Base-by-base conservation (phyloP, 1,140 invertebrate species). In the Tetramorium simillimum region DNA sequence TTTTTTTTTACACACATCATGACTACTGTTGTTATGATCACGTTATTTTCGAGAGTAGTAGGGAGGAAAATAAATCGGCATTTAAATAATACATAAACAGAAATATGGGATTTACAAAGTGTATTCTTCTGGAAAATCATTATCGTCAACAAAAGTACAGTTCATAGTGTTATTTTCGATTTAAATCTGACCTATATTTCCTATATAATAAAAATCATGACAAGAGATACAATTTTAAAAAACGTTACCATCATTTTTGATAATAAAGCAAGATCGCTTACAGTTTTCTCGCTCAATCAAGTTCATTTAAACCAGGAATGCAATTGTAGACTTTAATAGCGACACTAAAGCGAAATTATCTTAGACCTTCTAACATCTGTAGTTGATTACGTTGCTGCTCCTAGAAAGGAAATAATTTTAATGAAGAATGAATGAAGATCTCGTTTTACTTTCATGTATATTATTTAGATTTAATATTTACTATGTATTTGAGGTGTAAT, bases 271-370 rank as follows among this genome's bases (percentile, higher is more conserved):
- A 73, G 18, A 0, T 28, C 18, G 51, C 40, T 82, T 37, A 24
- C 40, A 60, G 24, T 60, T 46, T 46, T 33, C 24, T 84, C 53
- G 67, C 24, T 33, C 51, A 72, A 72, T 72, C 73, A 84, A 73
- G 14, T n/a, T 73, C 18, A 75, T 37, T 84, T 72, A 49, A 75
- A 5, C 7, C 12, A 43, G 3, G 40, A 84, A 84, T 46, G n/a
- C 18, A 75, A 84, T 82, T 46, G 51, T 62, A 75, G 24, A 73
- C 4, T 10, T 73, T 73, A 84, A 73, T 37, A 60, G 56, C 21
- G 24, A 82, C 43, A 37, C 24, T 60, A 62, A 62, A 84, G 28
- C 14, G 14, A 73, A 82, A 73, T 82, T 82, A 82, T 82, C 10
- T 58, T 58, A 24, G 51, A 46, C 40, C 33, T 75, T 62, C 12